Evolutionary conservation across 2,888 invertebrate genomes (phyloP).

Genomic region (Invenusta paracnida): DNA sequence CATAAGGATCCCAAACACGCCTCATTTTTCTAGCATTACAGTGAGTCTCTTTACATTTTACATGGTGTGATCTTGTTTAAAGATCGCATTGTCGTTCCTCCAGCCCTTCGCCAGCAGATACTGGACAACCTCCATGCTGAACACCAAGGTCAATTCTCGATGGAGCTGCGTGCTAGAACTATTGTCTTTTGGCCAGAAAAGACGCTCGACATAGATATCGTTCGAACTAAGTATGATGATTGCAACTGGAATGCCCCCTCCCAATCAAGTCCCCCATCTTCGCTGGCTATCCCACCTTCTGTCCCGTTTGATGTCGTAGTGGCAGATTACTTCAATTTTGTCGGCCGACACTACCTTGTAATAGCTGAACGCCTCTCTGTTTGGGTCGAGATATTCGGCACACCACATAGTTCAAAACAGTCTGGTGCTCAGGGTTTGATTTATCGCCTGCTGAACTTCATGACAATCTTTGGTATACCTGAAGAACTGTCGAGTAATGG

Average conservation of each 20-base stretch:
- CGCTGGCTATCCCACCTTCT: background rate
- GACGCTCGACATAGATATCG: background rate
- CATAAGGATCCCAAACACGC: background rate
- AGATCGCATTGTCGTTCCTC: background rate
- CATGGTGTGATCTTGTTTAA: background rate
- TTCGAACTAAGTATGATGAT: background rate
- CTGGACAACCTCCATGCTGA: background rate
- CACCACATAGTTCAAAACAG: background rate
- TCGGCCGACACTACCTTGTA: conserved; percentile 46
- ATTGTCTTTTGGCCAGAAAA: background rate
- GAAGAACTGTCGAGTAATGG: conserved; percentile 47
- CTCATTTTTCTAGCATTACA: background rate
- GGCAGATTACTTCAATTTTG: conserved; percentile 45
- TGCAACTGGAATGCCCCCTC: background rate
- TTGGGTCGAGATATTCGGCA: conserved; percentile 45
- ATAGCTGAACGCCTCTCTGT: conserved; percentile 47
- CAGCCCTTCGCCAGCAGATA: background rate
- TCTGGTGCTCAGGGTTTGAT: conserved; percentile 45
- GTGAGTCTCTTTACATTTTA: background rate
- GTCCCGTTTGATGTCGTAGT: conserved; percentile 45
- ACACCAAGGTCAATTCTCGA: background rate
- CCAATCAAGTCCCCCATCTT: background rate
- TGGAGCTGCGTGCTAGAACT: background rate
- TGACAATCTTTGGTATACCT: conserved; percentile 47
- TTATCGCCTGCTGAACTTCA: conserved; percentile 42